Evolutionary conservation across 2,797 vertebrate species (phyloP).

Genomic region (Chiroxiphia lanceolata): DNA sequence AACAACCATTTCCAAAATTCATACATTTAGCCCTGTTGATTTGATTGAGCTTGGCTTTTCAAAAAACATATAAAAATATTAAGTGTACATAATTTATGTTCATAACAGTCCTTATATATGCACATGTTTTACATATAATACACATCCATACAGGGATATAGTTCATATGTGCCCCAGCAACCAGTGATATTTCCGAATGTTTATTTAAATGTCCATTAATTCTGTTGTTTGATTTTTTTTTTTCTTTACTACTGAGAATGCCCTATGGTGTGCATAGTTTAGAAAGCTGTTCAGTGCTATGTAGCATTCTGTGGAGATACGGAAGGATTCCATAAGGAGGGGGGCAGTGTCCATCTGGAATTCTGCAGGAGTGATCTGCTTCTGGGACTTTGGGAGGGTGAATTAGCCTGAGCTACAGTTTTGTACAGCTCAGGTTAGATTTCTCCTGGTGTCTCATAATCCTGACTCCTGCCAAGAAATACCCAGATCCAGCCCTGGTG

Average conservation of each 20-base stretch:
- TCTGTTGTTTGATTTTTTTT: background rate
- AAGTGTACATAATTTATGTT: background rate
- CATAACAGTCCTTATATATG: background rate
- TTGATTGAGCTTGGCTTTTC: background rate
- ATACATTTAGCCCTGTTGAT: background rate
- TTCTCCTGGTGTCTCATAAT: background rate
- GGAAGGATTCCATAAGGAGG: background rate
- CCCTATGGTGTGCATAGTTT: background rate
- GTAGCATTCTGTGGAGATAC: background rate
- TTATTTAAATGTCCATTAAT: background rate
- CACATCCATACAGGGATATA: background rate
- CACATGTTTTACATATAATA: background rate
- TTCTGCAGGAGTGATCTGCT: background rate
- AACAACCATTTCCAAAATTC: background rate
- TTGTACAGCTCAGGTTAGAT: background rate
- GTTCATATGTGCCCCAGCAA: background rate
- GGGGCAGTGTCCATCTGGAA: background rate
- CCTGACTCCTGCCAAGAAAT: background rate
- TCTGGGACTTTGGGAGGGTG: background rate
- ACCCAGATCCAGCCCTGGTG: background rate
- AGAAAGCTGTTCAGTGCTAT: background rate
- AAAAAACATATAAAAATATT: background rate
- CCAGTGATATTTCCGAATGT: background rate
- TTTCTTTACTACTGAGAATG: background rate
- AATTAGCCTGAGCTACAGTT: background rate